Base-by-base conservation (phyloP, 2,888 invertebrate species). In the Drosophila stalkeri region DNA sequence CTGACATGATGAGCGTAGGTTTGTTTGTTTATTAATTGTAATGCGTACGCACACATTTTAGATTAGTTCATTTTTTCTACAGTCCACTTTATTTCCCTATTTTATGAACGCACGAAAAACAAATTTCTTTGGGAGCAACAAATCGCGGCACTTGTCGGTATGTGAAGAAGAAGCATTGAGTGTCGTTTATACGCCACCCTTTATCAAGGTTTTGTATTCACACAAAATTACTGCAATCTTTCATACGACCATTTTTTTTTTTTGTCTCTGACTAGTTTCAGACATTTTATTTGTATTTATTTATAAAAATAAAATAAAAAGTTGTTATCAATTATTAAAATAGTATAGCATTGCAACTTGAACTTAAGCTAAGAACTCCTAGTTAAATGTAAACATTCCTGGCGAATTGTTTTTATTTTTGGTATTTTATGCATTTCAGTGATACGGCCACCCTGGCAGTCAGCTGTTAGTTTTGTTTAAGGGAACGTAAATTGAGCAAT, bases 131-230 rank as follows among this genome's bases (percentile, higher is more conserved):
- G 49, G 64, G 63, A 79, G 78, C 77, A 80, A 80, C 81, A 81
- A 81, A 67, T 79, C 81, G 74, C 78, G 74, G 79, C 79, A 79
- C 79, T 81, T 77, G 79, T 77, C 79, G 74, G 67, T 79, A 70
- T 74, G 49, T 37, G 9, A 79, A 79, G 79, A 79, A 77, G 79
- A 79, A 79, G 79, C 79, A 70, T 20, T 31, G 18, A 3, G 16
- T 59, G 69, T 49, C 59, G 77, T 64, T 72, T 72, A 68, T 77
- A 44, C 57, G 72, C n/a, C 51, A 16, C 7, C 6, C 5, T 12
- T 51, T 27, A 62, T 56, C 56, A n/a, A 49, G 64, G 54, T 20
- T 47, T 62, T 46, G 23, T 20, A 23, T 16, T 9, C 14, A 23
- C 27, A 59, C n/a, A n/a, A 55, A 35, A 67, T 9, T 49, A 3